Conservation (phyloP, 2,888 invertebrate species). For the Coenonympha arcania region DNA sequence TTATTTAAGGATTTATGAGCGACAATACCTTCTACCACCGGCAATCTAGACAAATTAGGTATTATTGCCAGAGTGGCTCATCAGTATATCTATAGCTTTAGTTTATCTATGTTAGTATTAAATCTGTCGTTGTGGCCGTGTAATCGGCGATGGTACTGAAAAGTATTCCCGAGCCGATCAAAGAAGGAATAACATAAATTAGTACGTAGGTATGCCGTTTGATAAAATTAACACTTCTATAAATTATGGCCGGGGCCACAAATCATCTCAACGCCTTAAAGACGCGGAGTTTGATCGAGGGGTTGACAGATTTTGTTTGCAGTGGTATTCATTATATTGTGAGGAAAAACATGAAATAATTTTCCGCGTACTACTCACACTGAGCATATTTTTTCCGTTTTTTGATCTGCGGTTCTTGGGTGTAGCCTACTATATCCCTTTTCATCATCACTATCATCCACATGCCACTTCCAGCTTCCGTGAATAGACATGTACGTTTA, state of each 20-base stretch:
- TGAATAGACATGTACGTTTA: no score
- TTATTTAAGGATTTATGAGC: no score
- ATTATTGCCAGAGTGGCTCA: background rate
- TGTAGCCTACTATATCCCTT: no score
- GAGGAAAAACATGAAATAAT: no score
- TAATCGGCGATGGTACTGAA: constrained; percentile 63
- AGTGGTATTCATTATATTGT: no score
- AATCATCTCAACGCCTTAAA: constrained; percentile 18
- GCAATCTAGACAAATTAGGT: background rate
- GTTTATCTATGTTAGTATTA: constrained; percentile 41
- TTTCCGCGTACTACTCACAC: no score
- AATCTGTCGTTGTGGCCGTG: constrained; percentile 50
- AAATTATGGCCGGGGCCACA: constrained; percentile 7
- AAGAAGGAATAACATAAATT: constrained; percentile 55
- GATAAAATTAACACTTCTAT: constrained; percentile 23
- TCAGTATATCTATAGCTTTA: background rate
- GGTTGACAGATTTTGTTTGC: constrained; percentile 1
- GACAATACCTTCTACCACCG: background rate
- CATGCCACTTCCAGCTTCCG: no score
- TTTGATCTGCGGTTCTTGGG: no score
- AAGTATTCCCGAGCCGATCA: constrained; percentile 57
- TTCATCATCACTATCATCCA: no score
- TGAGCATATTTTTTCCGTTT: no score
- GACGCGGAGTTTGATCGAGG: constrained; percentile 13
- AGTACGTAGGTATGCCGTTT: constrained; percentile 18